Percentiles rank a stretch among this genome's conserved stretches.
These are phyloP conservation scores for Cercocebus atys DNA, from an alignment of 2,113 vertebrate genomes.

Conservation along the genomic window DNA sequence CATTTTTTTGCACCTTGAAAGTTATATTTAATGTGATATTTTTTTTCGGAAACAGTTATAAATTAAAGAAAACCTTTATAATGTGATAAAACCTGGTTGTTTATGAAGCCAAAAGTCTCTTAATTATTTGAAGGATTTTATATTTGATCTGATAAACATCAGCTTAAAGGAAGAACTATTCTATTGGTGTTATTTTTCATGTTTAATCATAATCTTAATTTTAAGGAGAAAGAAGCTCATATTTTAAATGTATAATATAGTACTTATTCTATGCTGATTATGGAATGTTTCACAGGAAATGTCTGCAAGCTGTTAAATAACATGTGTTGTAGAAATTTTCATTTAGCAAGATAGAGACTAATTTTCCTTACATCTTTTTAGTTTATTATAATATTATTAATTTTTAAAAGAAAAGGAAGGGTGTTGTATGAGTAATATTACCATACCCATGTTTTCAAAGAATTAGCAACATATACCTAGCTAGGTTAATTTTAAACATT, in stretches of 20 bases:
- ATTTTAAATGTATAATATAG: conserved; percentile 80
- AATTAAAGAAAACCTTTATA: conserved; percentile 52
- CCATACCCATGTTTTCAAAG: background rate
- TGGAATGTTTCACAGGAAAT: conserved; percentile 80
- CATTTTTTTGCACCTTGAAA: conserved; percentile 55
- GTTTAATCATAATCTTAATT: conserved; percentile 67
- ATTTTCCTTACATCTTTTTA: conserved; percentile 44
- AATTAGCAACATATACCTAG: background rate
- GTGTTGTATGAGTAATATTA: background rate
- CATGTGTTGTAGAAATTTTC: conserved; percentile 54
- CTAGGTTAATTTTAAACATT: background rate
- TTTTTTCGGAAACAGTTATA: background rate
- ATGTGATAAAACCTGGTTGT: conserved; percentile 31
- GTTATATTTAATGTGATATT: conserved; percentile 55
- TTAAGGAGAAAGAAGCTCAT: conserved; percentile 77
- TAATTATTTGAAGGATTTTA: conserved; percentile 50
- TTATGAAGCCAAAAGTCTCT: conserved; percentile 39
- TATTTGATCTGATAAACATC: conserved; percentile 42
- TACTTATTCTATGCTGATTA: conserved; percentile 82
- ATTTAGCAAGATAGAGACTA: conserved; percentile 35
- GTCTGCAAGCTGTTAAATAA: conserved; percentile 81
- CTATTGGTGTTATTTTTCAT: conserved; percentile 61
- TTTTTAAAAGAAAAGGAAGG: conserved; percentile 54
- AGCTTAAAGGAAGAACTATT: conserved; percentile 54
- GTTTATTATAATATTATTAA: conserved; percentile 26